Evolutionary conservation across 64 coral and sea anemone species (phyloP).

Genomic region (Dendrophyllia cribrosa): DNA sequence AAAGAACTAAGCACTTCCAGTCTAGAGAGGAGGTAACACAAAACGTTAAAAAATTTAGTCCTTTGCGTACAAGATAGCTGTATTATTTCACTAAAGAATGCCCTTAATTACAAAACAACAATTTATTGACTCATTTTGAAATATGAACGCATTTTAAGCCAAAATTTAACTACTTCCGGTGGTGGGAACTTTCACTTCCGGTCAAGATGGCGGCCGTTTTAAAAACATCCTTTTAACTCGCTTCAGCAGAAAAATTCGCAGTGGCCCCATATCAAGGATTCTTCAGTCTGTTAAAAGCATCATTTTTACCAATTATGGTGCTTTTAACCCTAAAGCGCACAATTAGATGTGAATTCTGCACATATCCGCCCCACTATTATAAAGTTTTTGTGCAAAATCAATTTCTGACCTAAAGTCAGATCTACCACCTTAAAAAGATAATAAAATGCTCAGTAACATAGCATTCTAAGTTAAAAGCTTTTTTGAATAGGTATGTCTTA

Average conservation of each 20-base stretch:
- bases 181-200: neutral
- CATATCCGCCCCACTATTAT: neutral
- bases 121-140: neutral
- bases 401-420: no score
- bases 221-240: neutral
- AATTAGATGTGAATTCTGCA: neutral
- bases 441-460: no score
- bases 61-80: no score
- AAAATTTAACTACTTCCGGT: neutral
- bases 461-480: no score
- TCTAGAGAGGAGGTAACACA: no score
- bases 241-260: neutral
- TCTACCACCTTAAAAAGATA: no score
- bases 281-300: neutral
- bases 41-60: no score
- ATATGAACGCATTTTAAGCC: neutral
- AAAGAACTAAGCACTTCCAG: no score
- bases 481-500: no score
- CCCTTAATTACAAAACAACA: no score
- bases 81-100: no score
- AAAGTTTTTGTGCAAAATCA: no score
- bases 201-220: constrained; percentile 1
- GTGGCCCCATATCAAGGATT: neutral
- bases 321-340: constrained; percentile 14
- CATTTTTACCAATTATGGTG: neutral